phyloP scores from a whole-genome alignment of 2,888 invertebrate species.

The Elaeidobius kamerunicus region DNA sequence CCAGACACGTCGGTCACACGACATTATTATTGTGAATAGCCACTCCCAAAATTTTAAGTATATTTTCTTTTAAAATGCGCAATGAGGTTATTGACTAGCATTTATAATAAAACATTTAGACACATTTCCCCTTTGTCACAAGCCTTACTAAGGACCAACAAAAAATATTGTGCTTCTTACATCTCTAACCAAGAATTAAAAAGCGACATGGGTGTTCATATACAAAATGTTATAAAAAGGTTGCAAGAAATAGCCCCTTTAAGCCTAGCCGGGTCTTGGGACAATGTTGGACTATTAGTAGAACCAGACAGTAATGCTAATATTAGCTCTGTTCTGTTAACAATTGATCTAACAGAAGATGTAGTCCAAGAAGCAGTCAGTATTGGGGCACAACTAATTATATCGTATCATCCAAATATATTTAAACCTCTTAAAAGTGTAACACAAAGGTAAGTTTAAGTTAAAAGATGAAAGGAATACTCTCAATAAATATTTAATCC shows the following conservation, averaged over 20 bases:
- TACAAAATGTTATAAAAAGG: slow-evolving; percentile 46
- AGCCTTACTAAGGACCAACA: not conserved
- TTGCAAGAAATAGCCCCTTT: slow-evolving; percentile 70
- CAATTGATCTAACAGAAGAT: slow-evolving; percentile 88
- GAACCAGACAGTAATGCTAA: slow-evolving; percentile 61
- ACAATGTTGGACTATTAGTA: slow-evolving; percentile 89
- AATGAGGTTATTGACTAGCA: not conserved
- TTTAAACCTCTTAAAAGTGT: slow-evolving; percentile 81
- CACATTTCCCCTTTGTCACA: not conserved
- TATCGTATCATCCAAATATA: slow-evolving; percentile 96
- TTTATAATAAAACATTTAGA: not conserved
- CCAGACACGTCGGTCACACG: no score
- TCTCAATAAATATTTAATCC: no score
- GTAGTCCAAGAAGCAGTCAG: slow-evolving; percentile 79
- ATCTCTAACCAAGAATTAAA: no score
- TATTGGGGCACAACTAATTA: slow-evolving; percentile 69
- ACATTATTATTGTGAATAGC: no score
- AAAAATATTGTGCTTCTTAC: not conserved
- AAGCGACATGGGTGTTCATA: slow-evolving; percentile 11
- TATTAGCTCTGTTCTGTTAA: slow-evolving; percentile 70
- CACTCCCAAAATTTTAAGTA: not conserved
- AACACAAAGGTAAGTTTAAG: slow-evolving; percentile 67
- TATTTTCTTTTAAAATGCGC: no score
- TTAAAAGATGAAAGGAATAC: no score
- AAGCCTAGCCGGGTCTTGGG: slow-evolving; percentile 80